Evolutionary conservation across 2,888 invertebrate genomes (phyloP).

Genomic region (Podabrus alpinus): DNA sequence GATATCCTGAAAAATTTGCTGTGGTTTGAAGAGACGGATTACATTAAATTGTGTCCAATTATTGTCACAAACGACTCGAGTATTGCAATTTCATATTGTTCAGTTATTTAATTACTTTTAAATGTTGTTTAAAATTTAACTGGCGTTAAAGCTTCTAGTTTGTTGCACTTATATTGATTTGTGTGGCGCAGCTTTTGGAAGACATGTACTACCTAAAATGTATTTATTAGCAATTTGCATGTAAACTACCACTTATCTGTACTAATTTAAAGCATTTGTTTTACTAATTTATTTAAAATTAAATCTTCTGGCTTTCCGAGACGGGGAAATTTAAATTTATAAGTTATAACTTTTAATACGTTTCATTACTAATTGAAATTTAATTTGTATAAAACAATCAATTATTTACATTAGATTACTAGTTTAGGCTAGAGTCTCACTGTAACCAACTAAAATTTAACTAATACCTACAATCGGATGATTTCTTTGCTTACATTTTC

Average conservation of each 20-base stretch:
- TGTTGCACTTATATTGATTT: constrained; percentile 8
- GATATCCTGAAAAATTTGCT: neutral
- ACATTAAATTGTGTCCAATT: too few species aligned
- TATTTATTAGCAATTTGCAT: constrained; percentile 22
- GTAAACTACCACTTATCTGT: constrained; percentile 19
- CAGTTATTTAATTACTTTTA: neutral
- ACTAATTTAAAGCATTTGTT: constrained; percentile 9
- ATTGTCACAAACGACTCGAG: too few species aligned
- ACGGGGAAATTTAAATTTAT: neutral
- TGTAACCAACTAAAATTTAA: too few species aligned
- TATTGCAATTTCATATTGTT: neutral
- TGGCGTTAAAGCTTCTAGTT: neutral
- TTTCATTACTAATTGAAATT: neutral
- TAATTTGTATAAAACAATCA: neutral
- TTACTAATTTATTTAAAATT: constrained; percentile 18
- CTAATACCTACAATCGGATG: too few species aligned
- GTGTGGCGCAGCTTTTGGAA: neutral
- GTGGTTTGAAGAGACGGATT: too few species aligned
- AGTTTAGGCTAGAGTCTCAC: too few species aligned
- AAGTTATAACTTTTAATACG: neutral
- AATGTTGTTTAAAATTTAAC: neutral
- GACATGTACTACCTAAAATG: constrained; percentile 1
- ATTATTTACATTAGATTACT: too few species aligned
- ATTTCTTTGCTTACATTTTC: too few species aligned
- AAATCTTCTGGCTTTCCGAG: constrained; percentile 3